Evolutionary conservation across 2,888 invertebrate species (phyloP), one percentile per base, ranked within the genome.

Genomic region (Papilio demoleus): DNA sequence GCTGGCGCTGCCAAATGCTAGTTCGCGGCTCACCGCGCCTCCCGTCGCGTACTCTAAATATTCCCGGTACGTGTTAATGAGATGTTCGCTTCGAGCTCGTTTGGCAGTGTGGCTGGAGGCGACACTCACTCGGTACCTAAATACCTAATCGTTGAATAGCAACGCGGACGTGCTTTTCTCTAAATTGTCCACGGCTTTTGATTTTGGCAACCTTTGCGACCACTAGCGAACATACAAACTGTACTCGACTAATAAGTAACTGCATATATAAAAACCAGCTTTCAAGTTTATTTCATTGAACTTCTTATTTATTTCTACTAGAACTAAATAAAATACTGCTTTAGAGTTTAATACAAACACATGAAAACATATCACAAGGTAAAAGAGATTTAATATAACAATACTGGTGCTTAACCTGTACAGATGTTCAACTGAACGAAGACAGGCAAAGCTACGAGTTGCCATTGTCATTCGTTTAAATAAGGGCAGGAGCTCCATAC

Each of bases 11-110:
- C 92, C 92, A 92, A 92, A 91, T 90, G 88, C 88, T 87, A 86
- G 90, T 91, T 89, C 90, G 90, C 89, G 92, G 91, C 89, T 90
- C 89, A 88, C 92, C 92, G 86, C 90, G 81, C 81, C 80, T 72
- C 80, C 82, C 84, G 4, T 31, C 31, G 31, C 31, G 78, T 83
- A 83, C 84, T 78, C 89, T 86, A 88, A 87, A 91, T 90, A 87
- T 89, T 79, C 74, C 80, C 83, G 82, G 85, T 83, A 83, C 81
- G 85, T 90, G 86, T 85, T 88, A 92, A 91, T 90, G 89, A 90
- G 88, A 88, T 86, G 84, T 86, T 83, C 86, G 79, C 81, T 88
- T 84, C 81, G 77, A 80, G 79, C 85, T 85, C 83, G 85, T 88
- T 90, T 90, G 87, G 87, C 88, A 86, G 77, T 73, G 80, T 77